A percentile compares a stretch with the other conserved stretches of the same genome.
These are phyloP conservation scores for Tupaia chinensis DNA, from an alignment of 2,113 vertebrate genomes.

Conservation along the genomic window DNA sequence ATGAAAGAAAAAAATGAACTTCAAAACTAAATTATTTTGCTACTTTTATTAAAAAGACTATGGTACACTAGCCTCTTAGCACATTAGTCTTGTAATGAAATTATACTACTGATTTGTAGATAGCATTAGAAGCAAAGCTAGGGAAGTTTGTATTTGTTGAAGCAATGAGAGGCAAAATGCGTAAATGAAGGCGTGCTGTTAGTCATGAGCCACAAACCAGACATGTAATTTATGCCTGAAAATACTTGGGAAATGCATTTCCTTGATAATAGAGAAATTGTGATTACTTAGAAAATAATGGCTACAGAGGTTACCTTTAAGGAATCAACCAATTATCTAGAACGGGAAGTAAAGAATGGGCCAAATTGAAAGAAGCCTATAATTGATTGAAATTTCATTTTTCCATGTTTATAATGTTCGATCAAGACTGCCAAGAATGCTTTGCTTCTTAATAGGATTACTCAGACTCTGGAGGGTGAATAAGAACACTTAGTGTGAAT, in stretches of 20 bases:
- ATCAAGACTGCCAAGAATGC: constrained; percentile 37
- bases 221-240: constrained; percentile 80
- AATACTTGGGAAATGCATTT: constrained; percentile 82
- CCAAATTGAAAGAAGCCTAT: constrained; percentile 75
- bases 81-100: constrained; percentile 74
- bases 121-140: constrained; percentile 76
- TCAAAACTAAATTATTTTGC: constrained; percentile 73
- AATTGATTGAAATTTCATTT: constrained; percentile 79
- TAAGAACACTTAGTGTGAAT: constrained; percentile 43
- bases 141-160: constrained; percentile 77
- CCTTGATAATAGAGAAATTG: constrained; percentile 76
- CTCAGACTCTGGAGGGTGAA: constrained; percentile 54
- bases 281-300: constrained; percentile 80
- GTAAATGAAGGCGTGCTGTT: constrained; percentile 75
- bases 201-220: constrained; percentile 82
- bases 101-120: constrained; percentile 69
- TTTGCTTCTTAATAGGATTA: constrained; percentile 1
- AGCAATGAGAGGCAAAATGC: constrained; percentile 75
- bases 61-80: constrained; percentile 55
- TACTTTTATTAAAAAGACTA: constrained; percentile 75
- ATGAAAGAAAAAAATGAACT: constrained; percentile 64
- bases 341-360: constrained; percentile 74
- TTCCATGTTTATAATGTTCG: constrained; percentile 68
- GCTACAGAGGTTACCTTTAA: constrained; percentile 72
- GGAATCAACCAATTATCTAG: constrained; percentile 78